Evolutionary conservation across 1,140 invertebrate genomes (phyloP), one percentile per base, ranked within the genome.

Genomic region (Ceratina calcarata): DNA sequence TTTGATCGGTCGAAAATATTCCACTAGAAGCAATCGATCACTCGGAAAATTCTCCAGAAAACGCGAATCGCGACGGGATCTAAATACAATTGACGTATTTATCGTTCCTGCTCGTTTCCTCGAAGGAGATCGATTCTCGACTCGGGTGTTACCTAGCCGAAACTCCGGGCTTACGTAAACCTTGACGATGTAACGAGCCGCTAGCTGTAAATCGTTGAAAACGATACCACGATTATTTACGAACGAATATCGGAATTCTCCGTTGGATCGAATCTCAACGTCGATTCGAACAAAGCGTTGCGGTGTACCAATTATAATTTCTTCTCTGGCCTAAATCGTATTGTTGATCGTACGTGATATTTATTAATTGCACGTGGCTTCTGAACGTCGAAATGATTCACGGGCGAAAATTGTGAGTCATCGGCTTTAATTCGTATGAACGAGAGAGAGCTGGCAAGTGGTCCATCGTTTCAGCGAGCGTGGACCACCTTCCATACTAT

Each of bases 151-250:
- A 45, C 37, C 37, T 45, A 45, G 2, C 37, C 37, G 37, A 66
- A 78, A 57, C 49, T 55, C 51, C 51, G 51, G 20, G 24, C 24
- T 82, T 60, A 20, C 27, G 74, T 83, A 82, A 83, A 82, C 74
- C 49, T 13, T 7, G n/a, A 8, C n/a, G 24, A 67, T 68, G 58
- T 73, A 58, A 82, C 57, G 66, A n/a, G 18, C 18, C 24, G 12
- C 37, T 45, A 45, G 20, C 24, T 12, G 71, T 65, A 82, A 80
- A 82, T 45, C 49, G 49, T 74, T 69, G 58, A 65, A 70, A 80
- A 27, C 58, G 15, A 22, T 13, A 6, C 10, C 12, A 16, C 32
- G 78, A 81, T 81, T 81, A 81, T 83, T 76, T 83, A 53, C 49
- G 45, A 55, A 62, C 13, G 22, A 60, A 81, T 66, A 12, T 53